Evolutionary conservation across 2,888 invertebrate genomes (phyloP).

Genomic region (Callosobruchus maculatus): DNA sequence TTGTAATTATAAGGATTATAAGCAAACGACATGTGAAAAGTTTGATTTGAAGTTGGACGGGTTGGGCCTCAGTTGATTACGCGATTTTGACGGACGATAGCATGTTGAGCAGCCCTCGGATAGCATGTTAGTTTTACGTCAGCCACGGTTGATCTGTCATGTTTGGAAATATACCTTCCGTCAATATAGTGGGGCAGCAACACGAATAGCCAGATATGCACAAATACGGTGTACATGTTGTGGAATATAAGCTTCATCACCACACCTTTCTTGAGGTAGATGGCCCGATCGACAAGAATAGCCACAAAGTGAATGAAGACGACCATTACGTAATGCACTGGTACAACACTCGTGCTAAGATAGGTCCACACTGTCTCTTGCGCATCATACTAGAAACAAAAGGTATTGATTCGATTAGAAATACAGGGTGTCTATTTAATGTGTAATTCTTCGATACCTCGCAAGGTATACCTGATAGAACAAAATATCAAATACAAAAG

Average conservation of each 20-base stretch:
- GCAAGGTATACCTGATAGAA: too few species aligned
- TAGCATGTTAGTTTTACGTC: too few species aligned
- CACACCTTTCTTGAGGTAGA: background rate
- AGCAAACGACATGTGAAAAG: too few species aligned
- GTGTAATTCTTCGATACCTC: too few species aligned
- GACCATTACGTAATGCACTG: background rate
- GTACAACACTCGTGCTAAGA: background rate
- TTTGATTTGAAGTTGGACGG: too few species aligned
- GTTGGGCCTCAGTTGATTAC: too few species aligned
- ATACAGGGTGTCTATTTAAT: too few species aligned
- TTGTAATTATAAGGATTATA: too few species aligned
- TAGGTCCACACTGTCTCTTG: background rate
- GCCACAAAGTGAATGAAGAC: background rate
- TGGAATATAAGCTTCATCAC: background rate
- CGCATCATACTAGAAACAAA: background rate
- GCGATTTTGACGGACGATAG: too few species aligned
- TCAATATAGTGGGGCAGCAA: background rate
- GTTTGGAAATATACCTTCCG: background rate
- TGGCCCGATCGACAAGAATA: background rate
- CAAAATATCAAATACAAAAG: too few species aligned
- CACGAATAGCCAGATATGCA: background rate
- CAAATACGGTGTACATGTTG: background rate
- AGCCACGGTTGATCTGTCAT: background rate
- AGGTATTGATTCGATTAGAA: background rate
- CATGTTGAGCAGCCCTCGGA: too few species aligned